These are phyloP conservation scores for Teleogryllus occipitalis DNA, from an alignment of 1,140 invertebrate species.

Conservation along the genomic window DNA sequence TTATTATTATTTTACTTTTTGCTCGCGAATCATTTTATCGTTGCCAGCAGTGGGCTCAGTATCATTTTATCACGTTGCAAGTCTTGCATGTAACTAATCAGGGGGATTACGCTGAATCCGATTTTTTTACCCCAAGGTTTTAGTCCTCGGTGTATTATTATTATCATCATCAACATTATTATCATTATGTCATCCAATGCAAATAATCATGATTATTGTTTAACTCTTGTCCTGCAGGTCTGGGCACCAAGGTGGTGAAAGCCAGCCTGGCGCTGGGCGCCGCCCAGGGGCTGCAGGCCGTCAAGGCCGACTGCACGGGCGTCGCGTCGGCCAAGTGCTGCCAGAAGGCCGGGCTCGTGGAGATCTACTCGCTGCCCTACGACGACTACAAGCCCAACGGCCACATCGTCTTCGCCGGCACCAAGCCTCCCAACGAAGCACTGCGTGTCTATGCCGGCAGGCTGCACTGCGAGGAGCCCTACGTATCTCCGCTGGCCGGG, in stretches of 20 bases:
- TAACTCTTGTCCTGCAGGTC: too few relatives aligned
- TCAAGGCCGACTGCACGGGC: constrained; percentile 14
- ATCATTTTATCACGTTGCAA: too few relatives aligned
- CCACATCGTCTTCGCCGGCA: neutral
- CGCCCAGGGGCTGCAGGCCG: neutral
- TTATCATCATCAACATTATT: too few relatives aligned
- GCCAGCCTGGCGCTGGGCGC: neutral
- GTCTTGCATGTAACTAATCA: too few relatives aligned
- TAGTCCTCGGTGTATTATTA: too few relatives aligned
- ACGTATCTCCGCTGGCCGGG: neutral
- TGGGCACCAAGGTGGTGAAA: neutral
- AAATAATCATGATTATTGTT: too few relatives aligned
- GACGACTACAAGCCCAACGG: constrained; percentile 2
- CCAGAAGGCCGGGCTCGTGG: neutral
- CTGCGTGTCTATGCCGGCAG: neutral
- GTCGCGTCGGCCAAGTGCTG: neutral
- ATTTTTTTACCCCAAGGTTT: too few relatives aligned
- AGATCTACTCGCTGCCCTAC: constrained; percentile 9
- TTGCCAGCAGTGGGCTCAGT: too few relatives aligned
- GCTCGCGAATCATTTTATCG: too few relatives aligned
- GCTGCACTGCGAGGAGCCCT: neutral
- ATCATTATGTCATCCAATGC: too few relatives aligned
- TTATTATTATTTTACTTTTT: too few relatives aligned
- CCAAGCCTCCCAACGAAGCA: neutral
- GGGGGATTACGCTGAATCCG: too few relatives aligned